Conservation (phyloP, 2,113 vertebrate species). For the Manacus vitellinus region DNA sequence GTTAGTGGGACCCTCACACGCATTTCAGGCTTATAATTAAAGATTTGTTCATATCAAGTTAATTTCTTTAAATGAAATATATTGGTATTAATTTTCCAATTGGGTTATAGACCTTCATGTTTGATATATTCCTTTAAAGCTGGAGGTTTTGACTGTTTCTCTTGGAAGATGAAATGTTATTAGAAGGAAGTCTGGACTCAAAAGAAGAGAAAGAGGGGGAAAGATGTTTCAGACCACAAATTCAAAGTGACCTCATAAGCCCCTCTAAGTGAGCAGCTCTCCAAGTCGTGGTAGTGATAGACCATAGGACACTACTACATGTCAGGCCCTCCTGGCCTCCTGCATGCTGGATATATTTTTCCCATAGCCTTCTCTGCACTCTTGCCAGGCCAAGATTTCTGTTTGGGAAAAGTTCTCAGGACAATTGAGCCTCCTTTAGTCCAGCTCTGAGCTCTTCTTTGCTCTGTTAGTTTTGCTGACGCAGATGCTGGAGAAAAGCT, state of each 20-base stretch:
- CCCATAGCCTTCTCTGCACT: neutral
- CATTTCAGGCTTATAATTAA: neutral
- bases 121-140: neutral
- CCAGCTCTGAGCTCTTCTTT: neutral
- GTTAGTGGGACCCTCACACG: neutral
- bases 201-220: neutral
- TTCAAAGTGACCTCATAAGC: neutral
- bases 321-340: neutral
- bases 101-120: neutral
- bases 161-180: constrained; percentile 28
- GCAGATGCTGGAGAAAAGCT: neutral
- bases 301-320: neutral
- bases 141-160: constrained; percentile 8
- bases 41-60: neutral
- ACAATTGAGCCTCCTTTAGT: neutral
- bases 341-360: neutral
- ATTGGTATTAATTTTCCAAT: neutral
- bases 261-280: neutral
- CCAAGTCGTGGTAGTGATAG: neutral
- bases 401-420: constrained; percentile 9
- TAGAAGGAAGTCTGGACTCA: neutral
- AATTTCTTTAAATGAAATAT: neutral
- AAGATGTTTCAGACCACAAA: neutral
- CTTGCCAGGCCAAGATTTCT: neutral
- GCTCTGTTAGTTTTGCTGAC: neutral